Percentiles rank a stretch among this genome's conserved stretches.
These are phyloP conservation scores for Hirundo rustica DNA, from an alignment of 2,797 vertebrate genomes.

Conservation along the genomic window DNA sequence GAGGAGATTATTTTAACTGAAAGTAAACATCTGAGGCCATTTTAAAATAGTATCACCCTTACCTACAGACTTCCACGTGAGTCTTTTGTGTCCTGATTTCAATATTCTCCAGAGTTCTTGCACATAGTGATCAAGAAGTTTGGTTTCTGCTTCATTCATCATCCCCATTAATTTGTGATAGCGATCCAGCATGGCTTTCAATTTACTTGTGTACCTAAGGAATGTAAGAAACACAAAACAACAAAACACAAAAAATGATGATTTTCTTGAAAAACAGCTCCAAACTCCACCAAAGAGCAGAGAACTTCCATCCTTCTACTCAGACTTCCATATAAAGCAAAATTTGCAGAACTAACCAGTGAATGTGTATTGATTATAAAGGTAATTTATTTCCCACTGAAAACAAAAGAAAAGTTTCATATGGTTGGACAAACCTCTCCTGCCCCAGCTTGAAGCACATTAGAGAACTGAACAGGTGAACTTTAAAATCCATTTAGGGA, in stretches of 20 bases:
- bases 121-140: conserved; percentile 81
- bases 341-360: background rate
- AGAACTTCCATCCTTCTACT: background rate
- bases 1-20: background rate
- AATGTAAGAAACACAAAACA: background rate
- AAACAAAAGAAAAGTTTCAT: background rate
- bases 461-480: background rate
- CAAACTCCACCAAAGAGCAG: background rate
- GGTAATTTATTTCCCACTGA: background rate
- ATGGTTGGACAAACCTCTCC: background rate
- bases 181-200: conserved; percentile 77
- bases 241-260: fast-evolving
- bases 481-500: background rate
- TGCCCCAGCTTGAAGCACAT: background rate
- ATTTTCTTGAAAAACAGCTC: background rate
- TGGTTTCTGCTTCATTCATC: conserved; percentile 79
- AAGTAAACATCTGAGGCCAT: background rate
- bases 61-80: conserved; percentile 93
- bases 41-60: background rate
- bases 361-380: background rate
- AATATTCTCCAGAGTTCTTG: conserved; percentile 78
- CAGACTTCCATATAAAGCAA: background rate
- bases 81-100: conserved; percentile 78
- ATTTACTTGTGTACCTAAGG: conserved; percentile 79
- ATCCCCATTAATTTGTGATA: conserved; percentile 80